Conservation (phyloP, 2,797 vertebrate species). For the Tragelaphus eurycerus region DNA sequence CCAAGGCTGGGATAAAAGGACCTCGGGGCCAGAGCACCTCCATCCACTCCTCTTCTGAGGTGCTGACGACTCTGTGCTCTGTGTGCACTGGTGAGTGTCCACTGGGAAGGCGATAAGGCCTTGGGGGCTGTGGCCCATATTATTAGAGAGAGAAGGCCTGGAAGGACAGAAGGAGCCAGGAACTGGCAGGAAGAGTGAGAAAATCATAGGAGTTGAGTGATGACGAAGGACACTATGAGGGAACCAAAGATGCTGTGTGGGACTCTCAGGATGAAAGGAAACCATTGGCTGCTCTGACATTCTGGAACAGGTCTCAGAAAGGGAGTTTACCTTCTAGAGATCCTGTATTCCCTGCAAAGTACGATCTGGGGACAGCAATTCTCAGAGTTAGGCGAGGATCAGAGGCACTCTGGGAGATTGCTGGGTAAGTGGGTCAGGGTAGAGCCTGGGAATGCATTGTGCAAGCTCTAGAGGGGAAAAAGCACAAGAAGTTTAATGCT, state of each 20-base stretch:
- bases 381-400: background rate
- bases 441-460: background rate
- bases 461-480: background rate
- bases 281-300: background rate
- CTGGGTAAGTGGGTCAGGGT: fast-evolving
- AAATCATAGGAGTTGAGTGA: background rate
- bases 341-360: background rate
- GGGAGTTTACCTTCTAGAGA: background rate
- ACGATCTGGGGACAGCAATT: background rate
- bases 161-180: background rate
- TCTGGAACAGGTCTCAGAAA: background rate
- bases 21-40: background rate
- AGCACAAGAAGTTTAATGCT: background rate
- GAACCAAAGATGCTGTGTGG: background rate
- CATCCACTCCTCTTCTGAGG: slow-evolving; percentile 6
- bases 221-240: background rate
- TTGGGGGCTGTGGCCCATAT: background rate
- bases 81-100: background rate
- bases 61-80: background rate
- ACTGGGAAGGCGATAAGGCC: background rate
- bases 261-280: background rate
- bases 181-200: background rate
- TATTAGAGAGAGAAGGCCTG: background rate
- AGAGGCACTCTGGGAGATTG: background rate
- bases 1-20: slow-evolving; percentile 24